Evolutionary conservation across 2,113 vertebrate species (phyloP).

Genomic region (Tinamus guttatus): DNA sequence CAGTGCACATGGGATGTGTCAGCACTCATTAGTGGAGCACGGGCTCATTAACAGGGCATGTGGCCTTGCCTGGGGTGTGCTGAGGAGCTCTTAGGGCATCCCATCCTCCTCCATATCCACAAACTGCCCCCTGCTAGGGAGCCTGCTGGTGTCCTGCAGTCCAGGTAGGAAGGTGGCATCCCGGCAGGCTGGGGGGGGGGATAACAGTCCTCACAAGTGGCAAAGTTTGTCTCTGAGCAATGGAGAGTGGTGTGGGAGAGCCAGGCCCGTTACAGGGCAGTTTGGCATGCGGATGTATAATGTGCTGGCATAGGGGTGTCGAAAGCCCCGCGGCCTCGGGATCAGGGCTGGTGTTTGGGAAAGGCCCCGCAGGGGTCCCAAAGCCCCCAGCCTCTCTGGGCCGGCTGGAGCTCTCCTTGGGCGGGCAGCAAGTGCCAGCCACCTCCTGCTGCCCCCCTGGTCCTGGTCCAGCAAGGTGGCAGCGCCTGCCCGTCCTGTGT

Average conservation of each 20-base stretch:
- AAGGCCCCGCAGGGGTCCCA: background rate
- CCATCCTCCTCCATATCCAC: background rate
- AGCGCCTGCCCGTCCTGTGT: background rate
- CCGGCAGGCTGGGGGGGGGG: background rate
- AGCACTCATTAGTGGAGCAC: background rate
- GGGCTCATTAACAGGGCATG: background rate
- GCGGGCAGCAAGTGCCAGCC: fast-evolving
- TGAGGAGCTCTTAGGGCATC: background rate
- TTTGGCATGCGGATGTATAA: fast-evolving
- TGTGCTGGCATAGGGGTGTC: background rate
- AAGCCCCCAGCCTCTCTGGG: background rate
- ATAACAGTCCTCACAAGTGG: no score
- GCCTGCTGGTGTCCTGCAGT: background rate
- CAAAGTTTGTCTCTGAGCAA: background rate
- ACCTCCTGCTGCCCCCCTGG: fast-evolving
- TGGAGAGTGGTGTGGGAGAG: background rate
- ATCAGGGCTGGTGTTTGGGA: background rate
- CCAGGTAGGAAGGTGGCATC: constrained; percentile 3
- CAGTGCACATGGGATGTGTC: no score
- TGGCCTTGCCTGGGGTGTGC: no score
- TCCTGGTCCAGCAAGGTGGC: fast-evolving
- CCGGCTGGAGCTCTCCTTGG: fast-evolving
- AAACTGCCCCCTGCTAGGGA: constrained; percentile 25
- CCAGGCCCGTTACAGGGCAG: background rate
- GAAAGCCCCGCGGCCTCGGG: fast-evolving